Conservation (phyloP, 2,797 vertebrate genomes). For the Hypotaenidia philippensis region DNA sequence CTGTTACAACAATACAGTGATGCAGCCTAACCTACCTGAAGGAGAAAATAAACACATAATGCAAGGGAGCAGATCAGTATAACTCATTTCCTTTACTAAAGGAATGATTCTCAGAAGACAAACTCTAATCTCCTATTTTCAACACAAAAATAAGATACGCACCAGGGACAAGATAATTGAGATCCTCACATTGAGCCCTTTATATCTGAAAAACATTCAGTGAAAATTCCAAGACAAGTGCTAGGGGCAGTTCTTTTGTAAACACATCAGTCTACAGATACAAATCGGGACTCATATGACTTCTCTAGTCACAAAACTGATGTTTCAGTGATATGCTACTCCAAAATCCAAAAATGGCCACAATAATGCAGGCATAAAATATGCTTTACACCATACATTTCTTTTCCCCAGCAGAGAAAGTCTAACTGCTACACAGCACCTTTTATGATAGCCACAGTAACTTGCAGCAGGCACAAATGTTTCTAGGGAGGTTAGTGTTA, state of each 20-base stretch:
- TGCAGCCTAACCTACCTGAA: not conserved
- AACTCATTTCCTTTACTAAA: not conserved
- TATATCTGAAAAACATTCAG: not conserved
- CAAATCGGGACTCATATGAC: not conserved
- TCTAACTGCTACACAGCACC: not conserved
- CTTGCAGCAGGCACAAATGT: not conserved
- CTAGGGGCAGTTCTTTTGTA: not conserved
- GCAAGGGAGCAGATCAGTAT: not conserved
- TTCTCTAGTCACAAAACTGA: not conserved
- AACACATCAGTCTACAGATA: not conserved
- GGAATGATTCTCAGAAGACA: not conserved
- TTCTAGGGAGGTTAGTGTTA: not conserved
- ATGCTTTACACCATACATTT: accelerated
- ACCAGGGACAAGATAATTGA: not conserved
- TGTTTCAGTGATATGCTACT: not conserved
- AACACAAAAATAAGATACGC: not conserved
- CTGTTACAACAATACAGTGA: not conserved
- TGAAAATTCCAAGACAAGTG: not conserved
- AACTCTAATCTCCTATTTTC: not conserved
- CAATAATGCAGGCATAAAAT: not conserved
- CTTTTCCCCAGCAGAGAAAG: not conserved
- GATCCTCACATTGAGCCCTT: not conserved
- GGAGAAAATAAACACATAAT: not conserved
- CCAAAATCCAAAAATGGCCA: not conserved
- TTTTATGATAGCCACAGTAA: not conserved